phyloP scores from a whole-genome alignment of 2,113 vertebrate genomes.

The Zosterops pallidus region DNA sequence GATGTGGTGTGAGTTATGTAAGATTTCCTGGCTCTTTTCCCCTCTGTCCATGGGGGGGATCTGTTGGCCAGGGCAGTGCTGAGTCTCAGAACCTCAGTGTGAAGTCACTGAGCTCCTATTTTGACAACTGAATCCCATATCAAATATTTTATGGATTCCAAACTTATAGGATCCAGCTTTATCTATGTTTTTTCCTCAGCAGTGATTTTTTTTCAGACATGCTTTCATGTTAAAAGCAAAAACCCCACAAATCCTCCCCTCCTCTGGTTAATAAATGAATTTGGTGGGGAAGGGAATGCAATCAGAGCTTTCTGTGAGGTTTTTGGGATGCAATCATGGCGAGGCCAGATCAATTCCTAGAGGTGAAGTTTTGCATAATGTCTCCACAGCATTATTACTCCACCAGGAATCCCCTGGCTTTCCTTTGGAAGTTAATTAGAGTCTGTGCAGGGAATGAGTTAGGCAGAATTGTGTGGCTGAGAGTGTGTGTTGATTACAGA shows the following conservation, averaged over 20 bases:
- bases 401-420: conserved; percentile 32
- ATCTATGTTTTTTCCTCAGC: background rate
- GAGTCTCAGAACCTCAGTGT: background rate
- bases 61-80: background rate
- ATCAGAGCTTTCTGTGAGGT: conserved; percentile 6
- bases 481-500: conserved; percentile 24
- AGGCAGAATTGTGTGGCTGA: background rate
- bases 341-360: background rate
- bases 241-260: background rate
- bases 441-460: conserved; percentile 39
- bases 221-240: background rate
- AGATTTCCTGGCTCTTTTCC: background rate
- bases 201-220: background rate
- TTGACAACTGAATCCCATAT: background rate
- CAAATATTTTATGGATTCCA: background rate
- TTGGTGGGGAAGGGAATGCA: background rate
- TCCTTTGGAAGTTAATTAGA: conserved; percentile 47
- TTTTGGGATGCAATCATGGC: background rate
- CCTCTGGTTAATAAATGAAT: background rate
- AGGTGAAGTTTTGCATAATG: background rate
- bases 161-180: background rate
- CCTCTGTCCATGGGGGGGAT: background rate
- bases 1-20: background rate
- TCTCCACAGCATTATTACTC: background rate
- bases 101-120: background rate